These are phyloP conservation scores for Drosophila bunnanda DNA, from an alignment of 2,888 invertebrate species.

Conservation along the genomic window DNA sequence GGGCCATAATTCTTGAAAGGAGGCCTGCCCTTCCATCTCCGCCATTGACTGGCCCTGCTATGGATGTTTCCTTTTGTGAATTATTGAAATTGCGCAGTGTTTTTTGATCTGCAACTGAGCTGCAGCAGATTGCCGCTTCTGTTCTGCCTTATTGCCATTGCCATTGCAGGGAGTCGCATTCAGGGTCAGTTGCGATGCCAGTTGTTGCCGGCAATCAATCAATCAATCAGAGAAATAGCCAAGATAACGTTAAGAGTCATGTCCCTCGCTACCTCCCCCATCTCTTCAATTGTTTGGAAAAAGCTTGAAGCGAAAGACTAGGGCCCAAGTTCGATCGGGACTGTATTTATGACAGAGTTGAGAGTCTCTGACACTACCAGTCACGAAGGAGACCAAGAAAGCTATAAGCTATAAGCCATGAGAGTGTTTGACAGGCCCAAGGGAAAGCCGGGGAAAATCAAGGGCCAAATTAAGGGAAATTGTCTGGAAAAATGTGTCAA, in stretches of 20 bases:
- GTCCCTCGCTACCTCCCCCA: background rate
- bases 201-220: constrained; percentile 69
- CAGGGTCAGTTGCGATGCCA: constrained; percentile 44
- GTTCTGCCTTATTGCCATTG: constrained; percentile 26
- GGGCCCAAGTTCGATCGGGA: constrained; percentile 9
- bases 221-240: constrained; percentile 71
- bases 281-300: constrained; percentile 12
- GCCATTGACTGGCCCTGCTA: too few relatives aligned
- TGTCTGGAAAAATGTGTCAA: background rate
- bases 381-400: constrained; percentile 24
- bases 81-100: constrained; percentile 76
- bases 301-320: constrained; percentile 13
- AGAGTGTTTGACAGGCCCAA: constrained; percentile 9
- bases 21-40: too few relatives aligned
- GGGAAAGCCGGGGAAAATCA: background rate
- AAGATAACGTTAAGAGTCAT: constrained; percentile 52
- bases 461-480: background rate
- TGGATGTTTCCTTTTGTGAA: constrained; percentile 72
- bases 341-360: constrained; percentile 24
- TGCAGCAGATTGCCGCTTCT: constrained; percentile 28
- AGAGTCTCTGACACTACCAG: constrained; percentile 20
- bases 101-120: constrained; percentile 54
- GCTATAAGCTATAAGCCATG: background rate
- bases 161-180: constrained; percentile 33
- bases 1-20: constrained; percentile 43